Evolutionary conservation across 1,140 invertebrate species (phyloP), one percentile per base, ranked within the genome.

Genomic region (Drosophila setifemur): DNA sequence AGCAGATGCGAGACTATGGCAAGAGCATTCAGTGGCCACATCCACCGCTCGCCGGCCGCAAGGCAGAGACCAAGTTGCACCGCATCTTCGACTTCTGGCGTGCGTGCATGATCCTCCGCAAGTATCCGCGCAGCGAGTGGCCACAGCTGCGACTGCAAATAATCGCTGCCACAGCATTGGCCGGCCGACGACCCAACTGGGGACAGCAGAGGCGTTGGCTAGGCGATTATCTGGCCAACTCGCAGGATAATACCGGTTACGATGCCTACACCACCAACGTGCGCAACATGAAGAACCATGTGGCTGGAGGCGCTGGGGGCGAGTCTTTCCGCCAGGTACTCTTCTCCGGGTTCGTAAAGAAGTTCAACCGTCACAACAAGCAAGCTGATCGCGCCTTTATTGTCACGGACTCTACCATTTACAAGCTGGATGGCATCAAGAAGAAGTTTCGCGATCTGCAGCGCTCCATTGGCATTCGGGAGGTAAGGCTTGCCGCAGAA

Each of bases 381-480:
- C 93, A 94, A 90, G 95, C 97, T 0, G 96, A 98, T 81, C 92
- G 98, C 40, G 96, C 96, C 3, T 90, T 99, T 40, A 92, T 98
- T 6, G 91, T 99, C 33, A 99, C 98, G 0, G 97, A 98, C 73
- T 92, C 93, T 4, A 93, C 93, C 18, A 94, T 99, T 63, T 98
- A 96, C 90, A 99, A 99, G 91, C 91, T 99, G 66, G 97, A 99
- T 69, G 92, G 92, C 18, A 93, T 92, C 31, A 91, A 92, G n/a
- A 93, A 93, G 75, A 97, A 95, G 64, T 99, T 98, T 90, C 97
- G 96, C 83, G 93, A 94, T 21, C 94, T 99, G 92, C 96, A 95
- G 82, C 95, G 96, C 73, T 95, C 95, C 11, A 95, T 95, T 81
- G 93, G 93, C 2, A 94, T 98, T 37, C 92, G 93, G 43, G 95